Evolutionary conservation across 2,113 vertebrate species (phyloP), one percentile per base, ranked within the genome.

Genomic region (Picathartes gymnocephalus): DNA sequence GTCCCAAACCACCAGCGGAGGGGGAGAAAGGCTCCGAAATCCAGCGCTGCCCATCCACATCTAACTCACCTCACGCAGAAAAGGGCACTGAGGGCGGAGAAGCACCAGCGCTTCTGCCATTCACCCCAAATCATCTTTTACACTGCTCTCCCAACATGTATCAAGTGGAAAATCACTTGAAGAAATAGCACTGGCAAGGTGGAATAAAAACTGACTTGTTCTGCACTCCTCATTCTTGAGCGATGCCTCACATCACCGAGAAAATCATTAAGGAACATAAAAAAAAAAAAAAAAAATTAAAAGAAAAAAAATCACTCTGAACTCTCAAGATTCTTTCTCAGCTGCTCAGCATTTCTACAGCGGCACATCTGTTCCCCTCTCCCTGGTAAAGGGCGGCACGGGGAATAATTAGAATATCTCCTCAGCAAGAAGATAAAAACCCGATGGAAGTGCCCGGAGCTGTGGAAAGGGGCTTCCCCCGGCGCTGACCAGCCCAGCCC

Each of bases 291-390:
- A 30, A n/a, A 11, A 16, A 45, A 66, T n/a, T 7, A 15, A 19
- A 18, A 27, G 3, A 35, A 51, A 71, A 51, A 71, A 64, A 66
- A 44, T 27, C 66, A 14, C 37, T 18, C 33, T 14, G 25, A 93
- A 66, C 5, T 39, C 54, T 58, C 58, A 56, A 45, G 80, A 25
- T 22, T 80, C 66, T 71, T 57, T 79, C 90, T 83, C 88, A 86
- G 82, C 81, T 82, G 88, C 92, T 88, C 94, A 94, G 88, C 73
- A 44, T 89, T 96, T 96, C 84, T 78, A 54, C 89, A 92, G 73
- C 18, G 72, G 68, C 91, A 92, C 96, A 91, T 97, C 95, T 97
- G 96, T 48, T 96, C 88, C 86, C 70, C 51, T 60, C 92, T 88
- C 92, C 71, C n/a, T 71, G 70, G 79, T 53, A 78, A 61, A 22